Percentiles rank a stretch among this genome's conserved stretches.
Evolutionary conservation across 2,888 invertebrate genomes (phyloP).

Genomic region (Caradrina kadenii): DNA sequence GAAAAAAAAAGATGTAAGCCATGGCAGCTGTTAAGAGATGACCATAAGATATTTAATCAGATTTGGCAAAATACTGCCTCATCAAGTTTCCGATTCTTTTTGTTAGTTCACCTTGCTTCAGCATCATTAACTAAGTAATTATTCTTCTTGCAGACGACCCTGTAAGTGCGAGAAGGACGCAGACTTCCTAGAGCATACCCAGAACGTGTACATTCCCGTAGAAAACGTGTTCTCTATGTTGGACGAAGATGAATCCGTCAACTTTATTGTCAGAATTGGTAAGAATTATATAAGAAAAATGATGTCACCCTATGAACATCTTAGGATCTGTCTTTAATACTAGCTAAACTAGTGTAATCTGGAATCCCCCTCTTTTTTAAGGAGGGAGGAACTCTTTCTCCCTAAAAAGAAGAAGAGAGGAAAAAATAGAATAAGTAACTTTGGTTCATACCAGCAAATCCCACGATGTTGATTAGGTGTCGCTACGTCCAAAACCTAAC

Average conservation of each 20-base stretch:
- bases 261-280: constrained; percentile 87
- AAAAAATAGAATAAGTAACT: no score
- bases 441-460: background rate
- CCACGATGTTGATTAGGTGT: constrained; percentile 8
- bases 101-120: background rate
- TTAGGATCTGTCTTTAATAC: background rate
- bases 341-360: no score
- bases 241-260: constrained; percentile 83
- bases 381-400: no score
- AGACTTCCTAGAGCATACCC: constrained; percentile 88
- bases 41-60: no score
- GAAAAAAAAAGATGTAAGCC: no score
- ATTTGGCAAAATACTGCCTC: no score
- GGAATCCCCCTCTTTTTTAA: no score
- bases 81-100: no score
- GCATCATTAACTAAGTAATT: no score
- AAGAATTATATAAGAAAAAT: constrained; percentile 52
- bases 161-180: constrained; percentile 89
- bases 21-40: no score
- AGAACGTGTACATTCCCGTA: constrained; percentile 89
- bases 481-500: background rate
- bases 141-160: constrained; percentile 80
- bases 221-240: constrained; percentile 89
- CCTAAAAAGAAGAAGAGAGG: no score
- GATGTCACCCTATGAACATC: constrained; percentile 2